A percentile compares a stretch with the other conserved stretches of the same genome.
These are phyloP conservation scores for Ecliptopera silaceata DNA, from an alignment of 2,888 invertebrate genomes.

Conservation along the genomic window DNA sequence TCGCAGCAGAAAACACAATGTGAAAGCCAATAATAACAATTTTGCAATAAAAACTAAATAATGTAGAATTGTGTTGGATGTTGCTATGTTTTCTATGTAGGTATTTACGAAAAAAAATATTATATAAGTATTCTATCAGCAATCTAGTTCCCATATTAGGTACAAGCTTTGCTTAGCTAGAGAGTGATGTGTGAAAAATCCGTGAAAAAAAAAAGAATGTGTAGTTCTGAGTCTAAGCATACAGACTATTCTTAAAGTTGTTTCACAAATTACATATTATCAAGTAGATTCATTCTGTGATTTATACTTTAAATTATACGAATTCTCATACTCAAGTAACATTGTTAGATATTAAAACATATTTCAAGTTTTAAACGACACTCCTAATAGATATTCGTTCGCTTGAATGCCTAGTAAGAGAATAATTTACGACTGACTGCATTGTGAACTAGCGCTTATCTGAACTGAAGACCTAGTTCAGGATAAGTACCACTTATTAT, in stretches of 20 bases:
- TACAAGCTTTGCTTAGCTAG: too few species aligned
- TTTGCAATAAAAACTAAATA: too few species aligned
- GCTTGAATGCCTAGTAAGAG: slow-evolving; percentile 13
- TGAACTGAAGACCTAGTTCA: slow-evolving; percentile 21
- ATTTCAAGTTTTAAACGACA: slow-evolving; percentile 7
- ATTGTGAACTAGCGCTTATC: slow-evolving; percentile 18
- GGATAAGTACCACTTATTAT: slow-evolving; percentile 48
- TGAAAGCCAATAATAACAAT: too few species aligned
- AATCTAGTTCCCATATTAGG: too few species aligned
- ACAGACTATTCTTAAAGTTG: too few species aligned
- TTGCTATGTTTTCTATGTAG: too few species aligned
- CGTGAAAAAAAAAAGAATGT: too few species aligned
- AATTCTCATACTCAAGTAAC: neutral
- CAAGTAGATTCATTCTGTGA: neutral
- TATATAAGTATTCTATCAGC: too few species aligned
- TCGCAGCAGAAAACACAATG: neutral
- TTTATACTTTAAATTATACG: neutral
- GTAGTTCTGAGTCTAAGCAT: too few species aligned
- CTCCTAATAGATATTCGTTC: slow-evolving; percentile 3
- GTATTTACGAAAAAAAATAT: too few species aligned
- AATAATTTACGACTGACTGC: slow-evolving; percentile 20
- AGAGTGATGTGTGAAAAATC: too few species aligned
- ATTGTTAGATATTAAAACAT: neutral
- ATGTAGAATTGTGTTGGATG: too few species aligned
- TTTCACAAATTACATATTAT: neutral